Base-by-base conservation (phyloP, 2,888 invertebrate genomes). In the Apodemia mormo region DNA sequence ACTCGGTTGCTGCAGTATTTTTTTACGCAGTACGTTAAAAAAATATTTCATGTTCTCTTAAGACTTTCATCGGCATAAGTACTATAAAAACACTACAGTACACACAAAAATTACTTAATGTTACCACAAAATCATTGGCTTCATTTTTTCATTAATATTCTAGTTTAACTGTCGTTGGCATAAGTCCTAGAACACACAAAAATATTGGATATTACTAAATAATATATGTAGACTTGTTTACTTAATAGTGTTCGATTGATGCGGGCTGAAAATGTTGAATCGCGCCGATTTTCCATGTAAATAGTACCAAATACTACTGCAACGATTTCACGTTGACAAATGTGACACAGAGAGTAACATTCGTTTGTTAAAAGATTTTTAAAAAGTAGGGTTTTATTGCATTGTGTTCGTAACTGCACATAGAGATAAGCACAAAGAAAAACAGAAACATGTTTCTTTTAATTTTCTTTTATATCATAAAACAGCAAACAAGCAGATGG, bases 271-370 rank as follows among this genome's bases (percentile, higher is more conserved):
- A 58, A 33, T 61, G 58, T 61, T 61, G 58, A 5, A 61, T 1
- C 58, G 12, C 58, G 14, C 58, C 10, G 58, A 61, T 58, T 22
- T 29, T 61, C 58, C 58, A 33, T 30, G 58, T 30, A 61, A 61
- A 61, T 33, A 61, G 5, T 33, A 12, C 10, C 30, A 61, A 61
- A 61, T 61, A 61, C 58, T 61, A 30, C 58, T 30, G 30, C 58
- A 12, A 58, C 30, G 58, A 12, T 30, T 10, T 30, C 29, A 12
- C 10, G 29, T 58, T 30, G 22, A 58, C 58, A 58, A 29, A 58
- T 30, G 58, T 10, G 12, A 58, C 58, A 58, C 58, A 58, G 58
- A 52, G 5, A 52, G 52, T n/a, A 5, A 10, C 10, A 58, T 58
- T 58, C 12, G 10, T 29, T 58, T 58, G 29, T 30, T 30, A 30